Evolutionary conservation across 2,888 invertebrate genomes (phyloP), one percentile per base, ranked within the genome.

Genomic region (Nemurella pictetii): DNA sequence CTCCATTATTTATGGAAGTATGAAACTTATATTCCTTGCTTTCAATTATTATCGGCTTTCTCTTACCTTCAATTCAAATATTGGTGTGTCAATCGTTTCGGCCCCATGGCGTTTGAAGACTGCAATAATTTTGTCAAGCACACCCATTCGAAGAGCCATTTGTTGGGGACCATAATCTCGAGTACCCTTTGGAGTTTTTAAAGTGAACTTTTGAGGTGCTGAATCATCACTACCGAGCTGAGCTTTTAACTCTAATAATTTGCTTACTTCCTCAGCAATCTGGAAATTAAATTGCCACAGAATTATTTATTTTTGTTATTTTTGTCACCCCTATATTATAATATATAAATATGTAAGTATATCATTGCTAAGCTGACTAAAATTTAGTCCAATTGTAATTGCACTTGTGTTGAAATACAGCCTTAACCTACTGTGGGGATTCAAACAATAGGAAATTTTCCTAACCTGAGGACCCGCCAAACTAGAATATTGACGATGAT

Each of bases 21-120:
- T 85, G 85, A 78, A 32, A 27, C 78, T 12, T 77, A 15, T 77
- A 15, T n/a, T n/a, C n/a, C n/a, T n/a, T n/a, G n/a, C n/a, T n/a
- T n/a, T n/a, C n/a, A n/a, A 27, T 25, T 55, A 83, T 36, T 35
- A 5, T n/a, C 9, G 3, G 25, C 20, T 12, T 7, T 7, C 80
- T 86, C 86, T 88, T 90, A 97, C 98, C 93, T 97, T 99, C 25
- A 99, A 91, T 91, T 99, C 99, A 92, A 99, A 99, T 26, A 99
- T 96, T 77, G 99, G 99, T 29, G 99, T 99, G 89, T 99, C 99
- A 89, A 99, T 98, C 27, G 98, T 97, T 89, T 98, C 98, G 26
- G 98, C 99, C 73, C 99, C 99, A 89, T 99, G 99, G 87, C 95
- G 95, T 90, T 99, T 98, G 90, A 99, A 99, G 85, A 98, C 96